Evolutionary conservation across 1,140 invertebrate species (phyloP), one percentile per base, ranked within the genome.

Genomic region (Caerostris darwini): DNA sequence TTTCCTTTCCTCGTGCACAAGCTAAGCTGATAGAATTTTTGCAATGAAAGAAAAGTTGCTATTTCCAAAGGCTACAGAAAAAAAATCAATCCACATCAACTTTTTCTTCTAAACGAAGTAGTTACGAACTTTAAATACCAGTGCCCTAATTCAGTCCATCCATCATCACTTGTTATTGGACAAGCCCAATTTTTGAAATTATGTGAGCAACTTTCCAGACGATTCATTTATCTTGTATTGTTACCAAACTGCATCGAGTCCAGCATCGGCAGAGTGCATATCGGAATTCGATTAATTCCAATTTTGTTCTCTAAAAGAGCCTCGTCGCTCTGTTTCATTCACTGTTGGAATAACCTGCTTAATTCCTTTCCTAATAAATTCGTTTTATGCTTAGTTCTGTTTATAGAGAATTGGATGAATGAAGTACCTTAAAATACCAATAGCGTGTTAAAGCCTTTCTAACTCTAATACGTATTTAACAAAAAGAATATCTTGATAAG

Each of bases 181-280:
- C 54, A 57, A 83, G 56, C 6, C 14, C 5, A 83, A 57, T 57
- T 83, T 83, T n/a, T 58, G 56, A 83, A 83, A 83, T 83, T 83
- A 83, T 58, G 82, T 83, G 14, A 83, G 82, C 54, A 83, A 54
- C 14, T 83, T 83, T 83, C 19, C 4, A 58, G 56, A 83, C 6
- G n/a, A 83, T 57, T 83, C 82, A 83, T 83, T 83, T 19, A 83
- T 83, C 56, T 58, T 83, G 82, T 83, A 57, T 83, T 83, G 82
- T 57, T 83, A 83, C 54, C 14, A 57, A 56, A 83, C 82, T 58
- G 56, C 3, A 8, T 57, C 54, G 82, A 57, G 14, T 56, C n/a
- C 12, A 50, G 82, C 14, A 7, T 3, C 14, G 56, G 54, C 53
- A 19, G 17, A 83, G 54, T 19, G 54, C 7, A 10, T 83, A 83